Evolutionary conservation across 2,113 vertebrate genomes (phyloP).

Genomic region (Nycticryphes semicollaris): DNA sequence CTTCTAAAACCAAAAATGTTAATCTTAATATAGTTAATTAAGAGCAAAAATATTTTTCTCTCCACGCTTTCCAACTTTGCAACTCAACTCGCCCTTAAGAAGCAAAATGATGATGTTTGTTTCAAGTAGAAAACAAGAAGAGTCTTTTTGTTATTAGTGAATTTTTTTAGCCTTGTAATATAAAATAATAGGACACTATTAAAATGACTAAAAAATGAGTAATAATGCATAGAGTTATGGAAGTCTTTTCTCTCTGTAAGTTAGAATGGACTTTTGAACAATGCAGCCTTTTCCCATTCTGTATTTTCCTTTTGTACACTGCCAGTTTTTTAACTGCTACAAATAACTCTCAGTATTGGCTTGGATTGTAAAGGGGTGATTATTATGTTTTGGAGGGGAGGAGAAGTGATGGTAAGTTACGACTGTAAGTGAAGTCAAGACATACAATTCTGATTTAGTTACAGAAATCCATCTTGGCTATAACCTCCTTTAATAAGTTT

Average conservation of each 20-base stretch:
- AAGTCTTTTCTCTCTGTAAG: background rate
- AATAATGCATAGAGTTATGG: background rate
- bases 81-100: background rate
- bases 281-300: background rate
- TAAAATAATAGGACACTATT: background rate
- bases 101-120: background rate
- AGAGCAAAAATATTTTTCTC: background rate
- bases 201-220: background rate
- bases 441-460: background rate
- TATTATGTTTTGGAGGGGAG: rapidly evolving
- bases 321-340: background rate
- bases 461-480: background rate
- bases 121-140: background rate
- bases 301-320: background rate
- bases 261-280: background rate
- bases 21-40: background rate
- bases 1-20: background rate
- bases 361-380: too few relatives aligned
- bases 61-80: background rate
- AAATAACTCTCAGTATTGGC: too few relatives aligned
- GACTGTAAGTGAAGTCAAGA: background rate
- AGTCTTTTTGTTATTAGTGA: background rate
- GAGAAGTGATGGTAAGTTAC: rapidly evolving
- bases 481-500: background rate
- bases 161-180: background rate